Evolutionary conservation across 2,797 vertebrate species (phyloP).

Genomic region (Apogon hyalosoma): DNA sequence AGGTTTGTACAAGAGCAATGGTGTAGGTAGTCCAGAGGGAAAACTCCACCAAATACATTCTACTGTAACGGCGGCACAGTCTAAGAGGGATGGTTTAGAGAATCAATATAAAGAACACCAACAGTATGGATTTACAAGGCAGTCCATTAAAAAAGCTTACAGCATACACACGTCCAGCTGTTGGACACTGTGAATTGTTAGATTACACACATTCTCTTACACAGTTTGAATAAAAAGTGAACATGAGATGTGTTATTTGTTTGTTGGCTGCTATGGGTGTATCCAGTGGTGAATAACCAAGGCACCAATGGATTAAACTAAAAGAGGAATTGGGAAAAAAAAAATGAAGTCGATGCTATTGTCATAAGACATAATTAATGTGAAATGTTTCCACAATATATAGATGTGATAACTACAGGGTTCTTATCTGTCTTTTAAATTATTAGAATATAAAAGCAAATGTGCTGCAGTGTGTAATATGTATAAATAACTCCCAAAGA

Average conservation of each 20-base stretch:
- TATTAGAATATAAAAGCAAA: conserved; percentile 7
- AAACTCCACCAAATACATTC: conserved; percentile 8
- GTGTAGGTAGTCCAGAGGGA: neutral
- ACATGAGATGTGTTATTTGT: neutral
- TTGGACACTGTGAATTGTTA: conserved; percentile 9
- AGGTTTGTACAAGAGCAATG: too few species aligned
- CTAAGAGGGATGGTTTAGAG: neutral
- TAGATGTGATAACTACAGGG: neutral
- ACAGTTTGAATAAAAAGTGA: neutral
- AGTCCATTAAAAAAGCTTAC: neutral
- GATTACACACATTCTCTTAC: neutral
- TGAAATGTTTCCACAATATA: conserved; percentile 5
- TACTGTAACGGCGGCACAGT: neutral
- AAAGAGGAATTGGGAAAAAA: too few species aligned
- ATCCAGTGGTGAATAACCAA: too few species aligned
- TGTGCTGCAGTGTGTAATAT: conserved; percentile 8
- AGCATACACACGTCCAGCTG: too few species aligned
- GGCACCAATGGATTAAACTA: too few species aligned
- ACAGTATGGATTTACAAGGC: neutral
- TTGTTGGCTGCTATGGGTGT: neutral
- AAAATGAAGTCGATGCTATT: too few species aligned
- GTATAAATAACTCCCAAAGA: conserved; percentile 27
- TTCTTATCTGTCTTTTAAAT: conserved; percentile 30
- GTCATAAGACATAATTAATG: neutral
- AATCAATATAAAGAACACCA: neutral